Evolutionary conservation across 1,140 invertebrate genomes (phyloP), one percentile per base, ranked within the genome.

Genomic region (Saccostrea cuccullata): DNA sequence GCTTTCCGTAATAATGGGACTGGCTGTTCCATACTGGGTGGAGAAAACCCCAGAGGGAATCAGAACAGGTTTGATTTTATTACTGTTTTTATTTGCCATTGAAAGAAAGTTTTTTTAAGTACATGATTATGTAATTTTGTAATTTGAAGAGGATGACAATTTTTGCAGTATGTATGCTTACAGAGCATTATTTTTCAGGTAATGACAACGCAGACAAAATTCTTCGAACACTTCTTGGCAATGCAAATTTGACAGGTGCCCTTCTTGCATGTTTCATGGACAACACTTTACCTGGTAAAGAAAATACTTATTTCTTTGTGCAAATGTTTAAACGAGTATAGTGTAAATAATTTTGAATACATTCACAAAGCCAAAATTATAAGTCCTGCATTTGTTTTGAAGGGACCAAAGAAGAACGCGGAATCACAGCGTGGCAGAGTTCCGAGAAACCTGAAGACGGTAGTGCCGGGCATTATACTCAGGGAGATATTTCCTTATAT

Each of bases 1-100:
- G 17, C 97, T 98, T 90, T 97, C 97, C 13, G 96, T 98, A 73
- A 98, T 98, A 94, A 97, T 98, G 90, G 97, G 97, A 15, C 93
- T 98, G 93, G 96, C 97, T 12, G 93, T 98, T 64, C 97, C 97
- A 0, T 96, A 97, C 89, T 98, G 97, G 97, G 64, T 90, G 8
- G 86, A 91, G 70, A 87, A 85, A 23, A 95, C 97, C 93, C 96
- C 96, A 2, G 96, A 96, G 5, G 96, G 95, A 30, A 97, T 98
- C 30, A 92, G 96, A 84, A 97, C 97, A 0, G 97, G 97, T 95
- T 90, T 64, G 88, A 8, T 9, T 26, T n/a, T n/a, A n/a, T n/a
- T 17, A 36, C 8, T 70, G 15, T 15, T 30, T 36, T 30, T 17
- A 2, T 11, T n/a, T 26, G 5, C 9, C 64, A 11, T 82, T 82